A percentile compares a stretch with the other conserved stretches of the same genome.
Evolutionary conservation across 2,797 vertebrate species (phyloP).

Genomic region (Phataginus tetradactyla): DNA sequence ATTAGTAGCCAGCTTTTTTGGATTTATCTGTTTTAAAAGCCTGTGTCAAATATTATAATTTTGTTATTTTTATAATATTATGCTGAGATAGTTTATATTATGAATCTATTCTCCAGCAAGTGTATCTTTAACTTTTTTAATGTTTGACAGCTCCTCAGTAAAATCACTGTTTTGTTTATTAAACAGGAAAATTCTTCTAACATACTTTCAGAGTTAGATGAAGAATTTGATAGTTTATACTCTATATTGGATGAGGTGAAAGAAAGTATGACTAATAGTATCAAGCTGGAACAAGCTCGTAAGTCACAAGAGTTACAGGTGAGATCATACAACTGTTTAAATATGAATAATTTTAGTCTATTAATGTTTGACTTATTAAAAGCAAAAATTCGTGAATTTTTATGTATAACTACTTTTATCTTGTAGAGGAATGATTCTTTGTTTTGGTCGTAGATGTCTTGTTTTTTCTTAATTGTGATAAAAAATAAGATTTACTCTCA

Average conservation of each 20-base stretch:
- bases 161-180: constrained; percentile 55
- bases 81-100: not conserved
- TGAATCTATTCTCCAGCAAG: not conserved
- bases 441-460: not conserved
- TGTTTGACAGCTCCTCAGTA: constrained; percentile 21
- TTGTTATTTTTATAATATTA: constrained; percentile 25
- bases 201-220: constrained; percentile 92
- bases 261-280: constrained; percentile 89
- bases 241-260: constrained; percentile 91
- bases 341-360: not conserved
- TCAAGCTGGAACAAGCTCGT: constrained; percentile 89
- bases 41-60: constrained; percentile 13
- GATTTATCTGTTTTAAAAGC: constrained; percentile 8
- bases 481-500: not conserved
- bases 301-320: constrained; percentile 92
- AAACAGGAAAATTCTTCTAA: constrained; percentile 91
- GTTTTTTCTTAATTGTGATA: not conserved
- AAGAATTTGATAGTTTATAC: constrained; percentile 93
- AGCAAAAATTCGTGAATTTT: constrained; percentile 19
- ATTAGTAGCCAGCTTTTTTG: not conserved
- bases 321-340: constrained; percentile 17
- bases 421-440: constrained; percentile 19
- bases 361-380: not conserved
- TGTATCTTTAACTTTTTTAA: not conserved
- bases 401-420: not conserved